Conservation (phyloP, 2,797 vertebrate species). For the Onychomys leucogaster region DNA sequence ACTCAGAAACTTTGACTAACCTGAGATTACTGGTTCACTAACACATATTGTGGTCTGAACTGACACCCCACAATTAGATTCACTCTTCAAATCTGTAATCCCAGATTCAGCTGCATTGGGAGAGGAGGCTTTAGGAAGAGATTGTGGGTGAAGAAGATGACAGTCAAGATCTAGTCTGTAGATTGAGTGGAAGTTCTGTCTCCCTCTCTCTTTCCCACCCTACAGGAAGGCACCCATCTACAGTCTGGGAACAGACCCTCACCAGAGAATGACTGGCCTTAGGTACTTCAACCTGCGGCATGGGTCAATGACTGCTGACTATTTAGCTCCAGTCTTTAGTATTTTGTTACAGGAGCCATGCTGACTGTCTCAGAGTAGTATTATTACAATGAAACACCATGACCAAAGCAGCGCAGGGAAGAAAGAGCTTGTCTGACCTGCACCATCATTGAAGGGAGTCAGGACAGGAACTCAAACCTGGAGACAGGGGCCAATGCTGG, state of each 20-base stretch:
- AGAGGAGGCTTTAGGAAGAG: no score
- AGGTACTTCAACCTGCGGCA: neutral
- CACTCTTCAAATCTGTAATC: neutral
- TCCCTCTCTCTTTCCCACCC: neutral
- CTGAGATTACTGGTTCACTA: neutral
- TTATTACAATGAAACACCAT: neutral
- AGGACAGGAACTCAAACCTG: neutral
- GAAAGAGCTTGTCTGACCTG: neutral
- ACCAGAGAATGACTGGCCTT: neutral
- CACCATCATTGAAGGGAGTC: neutral
- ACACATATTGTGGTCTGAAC: no score
- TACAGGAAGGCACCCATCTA: neutral
- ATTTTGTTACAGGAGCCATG: neutral
- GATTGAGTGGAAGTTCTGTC: neutral
- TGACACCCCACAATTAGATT: neutral
- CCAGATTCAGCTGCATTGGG: neutral
- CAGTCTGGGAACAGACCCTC: neutral
- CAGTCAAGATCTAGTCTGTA: neutral
- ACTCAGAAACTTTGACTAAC: neutral
- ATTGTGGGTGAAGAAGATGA: neutral
- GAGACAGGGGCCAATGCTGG: neutral
- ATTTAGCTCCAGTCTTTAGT: neutral
- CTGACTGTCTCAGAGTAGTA: neutral
- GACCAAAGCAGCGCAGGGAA: neutral
- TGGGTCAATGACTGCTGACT: no score